phyloP scores from a whole-genome alignment of 2,113 vertebrate genomes.

The Engystomops pustulosus region DNA sequence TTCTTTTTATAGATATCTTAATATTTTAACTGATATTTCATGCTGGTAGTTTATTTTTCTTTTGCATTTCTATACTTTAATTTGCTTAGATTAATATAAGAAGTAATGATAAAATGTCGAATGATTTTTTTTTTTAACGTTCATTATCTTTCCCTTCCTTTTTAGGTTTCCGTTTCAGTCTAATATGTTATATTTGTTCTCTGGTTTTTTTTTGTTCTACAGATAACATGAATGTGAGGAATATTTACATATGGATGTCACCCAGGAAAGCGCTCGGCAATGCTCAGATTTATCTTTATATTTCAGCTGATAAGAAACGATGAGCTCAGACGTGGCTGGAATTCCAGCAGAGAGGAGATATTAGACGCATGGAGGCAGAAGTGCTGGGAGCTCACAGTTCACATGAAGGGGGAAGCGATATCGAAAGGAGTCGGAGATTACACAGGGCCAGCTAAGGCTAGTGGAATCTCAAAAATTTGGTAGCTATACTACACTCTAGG shows the following conservation, averaged over 20 bases:
- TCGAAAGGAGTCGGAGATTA: slow-evolving; percentile 68
- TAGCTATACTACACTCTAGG: slow-evolving; percentile 37
- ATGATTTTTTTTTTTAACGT: no score
- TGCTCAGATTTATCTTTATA: slow-evolving; percentile 69
- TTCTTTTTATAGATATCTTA: no score
- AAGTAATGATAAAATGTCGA: no score
- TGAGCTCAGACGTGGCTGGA: slow-evolving; percentile 68
- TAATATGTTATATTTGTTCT: no score
- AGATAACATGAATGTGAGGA: not conserved
- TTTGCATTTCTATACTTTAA: no score
- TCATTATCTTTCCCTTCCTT: no score
- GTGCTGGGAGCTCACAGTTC: slow-evolving; percentile 69
- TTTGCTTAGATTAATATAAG: no score
- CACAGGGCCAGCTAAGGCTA: slow-evolving; percentile 63
- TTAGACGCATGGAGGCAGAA: slow-evolving; percentile 68
- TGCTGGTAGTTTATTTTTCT: no score
- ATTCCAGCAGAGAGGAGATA: slow-evolving; percentile 70
- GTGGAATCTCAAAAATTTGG: slow-evolving; percentile 70
- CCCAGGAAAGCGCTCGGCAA: slow-evolving; percentile 59
- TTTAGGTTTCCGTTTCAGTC: no score
- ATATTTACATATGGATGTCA: slow-evolving; percentile 63
- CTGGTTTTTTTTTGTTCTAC: not conserved
- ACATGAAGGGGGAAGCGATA: slow-evolving; percentile 68
- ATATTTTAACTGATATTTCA: no score
- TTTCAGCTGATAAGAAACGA: slow-evolving; percentile 72